These are phyloP conservation scores for Oncorhynchus kisutch DNA, from an alignment of 2,113 vertebrate species.

Conservation along the genomic window DNA sequence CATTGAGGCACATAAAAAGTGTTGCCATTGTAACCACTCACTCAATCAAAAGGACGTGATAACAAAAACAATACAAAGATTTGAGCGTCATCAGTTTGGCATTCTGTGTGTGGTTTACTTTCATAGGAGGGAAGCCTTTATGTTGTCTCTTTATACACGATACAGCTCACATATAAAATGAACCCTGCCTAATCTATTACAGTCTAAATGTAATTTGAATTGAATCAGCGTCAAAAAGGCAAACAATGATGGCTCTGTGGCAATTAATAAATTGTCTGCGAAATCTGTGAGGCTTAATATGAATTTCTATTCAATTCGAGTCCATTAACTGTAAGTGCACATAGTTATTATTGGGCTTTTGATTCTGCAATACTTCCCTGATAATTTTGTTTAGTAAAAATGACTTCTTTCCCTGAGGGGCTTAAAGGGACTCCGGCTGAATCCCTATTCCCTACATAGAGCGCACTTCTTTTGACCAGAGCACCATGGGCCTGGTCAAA, in stretches of 20 bases:
- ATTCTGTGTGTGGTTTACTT: conserved; percentile 28
- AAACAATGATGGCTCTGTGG: conserved; percentile 97
- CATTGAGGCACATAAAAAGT: conserved; percentile 41
- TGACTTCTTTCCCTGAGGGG: conserved; percentile 27
- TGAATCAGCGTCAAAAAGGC: conserved; percentile 98
- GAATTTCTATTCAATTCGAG: conserved; percentile 96
- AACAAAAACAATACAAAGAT: conserved; percentile 8
- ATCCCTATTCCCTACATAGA: conserved; percentile 18
- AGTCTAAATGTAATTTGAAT: conserved; percentile 94
- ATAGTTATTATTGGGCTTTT: conserved; percentile 91
- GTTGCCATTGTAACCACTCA: conserved; percentile 47
- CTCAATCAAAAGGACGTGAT: conserved; percentile 33
- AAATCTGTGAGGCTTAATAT: conserved; percentile 99
- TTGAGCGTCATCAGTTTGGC: not conserved
- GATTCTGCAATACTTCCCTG: conserved; percentile 92
- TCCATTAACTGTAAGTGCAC: conserved; percentile 96
- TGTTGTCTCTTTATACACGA: conserved; percentile 68
- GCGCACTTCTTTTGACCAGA: no score
- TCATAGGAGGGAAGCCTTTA: conserved; percentile 47
- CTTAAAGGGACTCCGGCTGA: conserved; percentile 53
- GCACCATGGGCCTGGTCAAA: no score
- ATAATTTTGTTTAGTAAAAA: conserved; percentile 87
- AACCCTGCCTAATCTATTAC: conserved; percentile 81
- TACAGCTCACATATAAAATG: conserved; percentile 71
- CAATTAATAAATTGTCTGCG: conserved; percentile 99